Percentiles rank a stretch among this genome's conserved stretches.
Conservation (phyloP, 2,888 invertebrate genomes). For the Ichneumoninae sp. region DNA sequence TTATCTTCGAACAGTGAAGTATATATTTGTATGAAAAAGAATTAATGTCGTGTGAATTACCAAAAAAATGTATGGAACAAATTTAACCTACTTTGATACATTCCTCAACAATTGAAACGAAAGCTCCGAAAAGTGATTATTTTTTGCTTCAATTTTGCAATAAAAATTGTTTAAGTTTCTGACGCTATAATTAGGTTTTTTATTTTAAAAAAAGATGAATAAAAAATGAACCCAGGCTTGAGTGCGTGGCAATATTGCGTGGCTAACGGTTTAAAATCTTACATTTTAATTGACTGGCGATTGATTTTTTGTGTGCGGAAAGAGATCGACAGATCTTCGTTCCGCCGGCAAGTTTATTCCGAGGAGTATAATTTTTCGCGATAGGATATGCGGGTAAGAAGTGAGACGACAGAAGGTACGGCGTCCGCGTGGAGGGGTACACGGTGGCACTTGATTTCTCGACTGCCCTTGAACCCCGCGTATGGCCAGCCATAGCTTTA, state of each 20-base stretch:
- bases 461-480: constrained; percentile 81
- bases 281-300: neutral
- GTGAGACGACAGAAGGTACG: constrained; percentile 33
- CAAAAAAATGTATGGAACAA: neutral
- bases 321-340: constrained; percentile 32
- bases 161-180: neutral
- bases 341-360: neutral
- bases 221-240: neutral
- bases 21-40: too few species aligned
- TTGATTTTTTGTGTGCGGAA: neutral
- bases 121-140: neutral
- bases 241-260: neutral
- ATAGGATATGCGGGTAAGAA: constrained; percentile 41
- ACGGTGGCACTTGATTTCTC: constrained; percentile 74
- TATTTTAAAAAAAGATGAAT: neutral
- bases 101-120: neutral
- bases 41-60: too few species aligned
- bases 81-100: neutral
- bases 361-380: constrained; percentile 47
- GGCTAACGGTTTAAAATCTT: neutral
- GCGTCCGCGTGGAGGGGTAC: constrained; percentile 54
- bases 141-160: neutral
- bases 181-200: neutral
- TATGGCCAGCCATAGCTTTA: constrained; percentile 78
- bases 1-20: too few species aligned